Conservation (phyloP, 2,888 invertebrate genomes). For the Xestia sexstrigata region DNA sequence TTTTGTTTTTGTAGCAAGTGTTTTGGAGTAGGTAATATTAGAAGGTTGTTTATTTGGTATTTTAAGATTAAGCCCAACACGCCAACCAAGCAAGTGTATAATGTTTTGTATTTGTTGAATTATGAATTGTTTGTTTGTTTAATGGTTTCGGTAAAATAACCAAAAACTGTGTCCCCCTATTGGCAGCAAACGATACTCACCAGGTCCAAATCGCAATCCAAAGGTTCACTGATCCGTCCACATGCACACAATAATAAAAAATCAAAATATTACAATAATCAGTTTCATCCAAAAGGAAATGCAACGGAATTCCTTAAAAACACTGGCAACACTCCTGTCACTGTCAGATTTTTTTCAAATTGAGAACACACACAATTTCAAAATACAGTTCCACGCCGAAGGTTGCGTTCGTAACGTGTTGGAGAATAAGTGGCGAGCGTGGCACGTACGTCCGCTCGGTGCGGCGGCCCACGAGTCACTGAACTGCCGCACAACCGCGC, state of each 20-base stretch:
- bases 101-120: slow-evolving; percentile 23
- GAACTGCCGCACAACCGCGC: slow-evolving; percentile 83
- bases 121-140: slow-evolving; percentile 26
- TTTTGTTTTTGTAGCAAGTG: slow-evolving; percentile 6
- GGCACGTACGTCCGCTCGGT: slow-evolving; percentile 74
- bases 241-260: slow-evolving; percentile 78
- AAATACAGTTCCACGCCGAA: slow-evolving; percentile 73
- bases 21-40: slow-evolving; percentile 20
- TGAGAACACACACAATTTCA: slow-evolving; percentile 76
- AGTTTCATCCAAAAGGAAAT: slow-evolving; percentile 66
- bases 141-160: slow-evolving; percentile 22
- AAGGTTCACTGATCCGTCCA: slow-evolving; percentile 85
- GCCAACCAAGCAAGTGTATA: slow-evolving; percentile 3
- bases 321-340: slow-evolving; percentile 84
- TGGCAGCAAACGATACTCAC: slow-evolving; percentile 75
- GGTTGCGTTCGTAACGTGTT: slow-evolving; percentile 70
- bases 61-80: slow-evolving; percentile 21
- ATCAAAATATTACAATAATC: slow-evolving; percentile 71
- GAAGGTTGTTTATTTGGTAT: slow-evolving; percentile 17
- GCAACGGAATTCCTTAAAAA: slow-evolving; percentile 64
- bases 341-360: slow-evolving; percentile 80
- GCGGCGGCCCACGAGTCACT: slow-evolving; percentile 86
- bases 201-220: slow-evolving; percentile 89
- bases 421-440: slow-evolving; percentile 62
- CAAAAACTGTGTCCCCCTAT: slow-evolving; percentile 15